phyloP scores from a whole-genome alignment of 2,888 invertebrate genomes.

The Adela reaumurella region DNA sequence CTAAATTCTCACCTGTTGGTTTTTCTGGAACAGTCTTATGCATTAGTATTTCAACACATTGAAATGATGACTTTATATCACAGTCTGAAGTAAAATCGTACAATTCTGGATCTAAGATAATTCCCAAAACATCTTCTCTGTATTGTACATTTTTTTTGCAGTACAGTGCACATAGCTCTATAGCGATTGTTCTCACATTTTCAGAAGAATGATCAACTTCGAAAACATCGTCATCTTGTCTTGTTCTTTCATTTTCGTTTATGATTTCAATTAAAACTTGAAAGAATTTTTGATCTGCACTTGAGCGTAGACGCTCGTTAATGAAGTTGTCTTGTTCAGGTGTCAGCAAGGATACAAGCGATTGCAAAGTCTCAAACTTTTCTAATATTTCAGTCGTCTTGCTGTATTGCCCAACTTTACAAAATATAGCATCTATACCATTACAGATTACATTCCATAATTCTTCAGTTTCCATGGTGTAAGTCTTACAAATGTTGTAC shows the following conservation, averaged over 20 bases:
- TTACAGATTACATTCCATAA: constrained; percentile 16
- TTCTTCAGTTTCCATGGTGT: constrained; percentile 17
- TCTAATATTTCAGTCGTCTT: constrained; percentile 17
- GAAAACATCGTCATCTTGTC: constrained; percentile 19
- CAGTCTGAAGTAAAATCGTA: constrained; percentile 26
- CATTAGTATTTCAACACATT: constrained; percentile 28
- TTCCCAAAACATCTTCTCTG: constrained; percentile 30
- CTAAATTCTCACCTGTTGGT: constrained; percentile 26
- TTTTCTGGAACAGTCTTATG: constrained; percentile 21
- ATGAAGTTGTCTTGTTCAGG: constrained; percentile 18
- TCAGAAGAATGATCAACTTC: constrained; percentile 21
- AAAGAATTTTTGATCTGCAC: constrained; percentile 24
- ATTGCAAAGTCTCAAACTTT: constrained; percentile 23
- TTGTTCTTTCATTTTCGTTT: constrained; percentile 13
- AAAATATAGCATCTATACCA: background rate
- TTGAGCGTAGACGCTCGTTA: background rate
- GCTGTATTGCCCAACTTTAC: background rate
- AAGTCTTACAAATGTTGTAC: constrained; percentile 17
- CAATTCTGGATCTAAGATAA: constrained; percentile 29
- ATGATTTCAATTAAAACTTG: constrained; percentile 28
- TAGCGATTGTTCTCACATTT: constrained; percentile 27
- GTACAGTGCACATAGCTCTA: constrained; percentile 32
- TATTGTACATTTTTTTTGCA: constrained; percentile 26
- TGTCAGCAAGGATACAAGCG: constrained; percentile 21
- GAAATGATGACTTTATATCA: constrained; percentile 30